Base-by-base conservation (phyloP, 2,888 invertebrate genomes). In the Thecocarcelia acutangulata region DNA sequence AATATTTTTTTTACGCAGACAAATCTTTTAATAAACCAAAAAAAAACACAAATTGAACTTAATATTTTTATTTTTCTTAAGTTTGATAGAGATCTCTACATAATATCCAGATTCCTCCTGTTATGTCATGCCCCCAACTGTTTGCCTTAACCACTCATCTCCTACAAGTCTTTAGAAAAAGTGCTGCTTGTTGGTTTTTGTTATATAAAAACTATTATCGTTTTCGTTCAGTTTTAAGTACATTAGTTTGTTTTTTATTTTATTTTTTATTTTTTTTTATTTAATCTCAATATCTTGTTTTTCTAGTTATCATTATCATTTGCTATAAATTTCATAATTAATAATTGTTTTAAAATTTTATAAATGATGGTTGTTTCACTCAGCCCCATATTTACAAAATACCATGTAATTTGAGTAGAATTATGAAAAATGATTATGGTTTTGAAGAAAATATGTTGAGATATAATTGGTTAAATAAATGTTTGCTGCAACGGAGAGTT, bases 311-410 rank as follows among this genome's bases (percentile, higher is more conserved):
- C 81, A 78, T 81, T 76, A 76, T 73, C 81, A 72, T 63, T 81
- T 81, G 81, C 81, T 81, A 81, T 81, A 81, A 81, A 81, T 81
- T 81, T 73, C 61, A 77, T 73, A 77, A 81, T 81, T 81, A 81
- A 81, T 81, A 81, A 81, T 81, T 81, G 76, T 81, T 77, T 81
- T 81, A 81, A 81, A 81, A 81, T 81, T 81, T 81, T 73, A 77
- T 77, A 81, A 81, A 72, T 76, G 72, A 81, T 81, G 56, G 68
- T 40, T 68, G 76, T 77, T 81, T 72, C 72, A 76, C 28, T 74
- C 50, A 59, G 68, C 48, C 70, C 66, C 68, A 64, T 79, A 77
- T 81, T 73, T 63, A 81, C 59, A 68, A 81, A 81, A 76, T 56
- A 63, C 72, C 72, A 68, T 73, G 81, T 81, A 81, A 81, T 81